A percentile compares a stretch with the other conserved stretches of the same genome.
Conservation (phyloP, 2,888 invertebrate genomes). For the Flexamia atlantica region DNA sequence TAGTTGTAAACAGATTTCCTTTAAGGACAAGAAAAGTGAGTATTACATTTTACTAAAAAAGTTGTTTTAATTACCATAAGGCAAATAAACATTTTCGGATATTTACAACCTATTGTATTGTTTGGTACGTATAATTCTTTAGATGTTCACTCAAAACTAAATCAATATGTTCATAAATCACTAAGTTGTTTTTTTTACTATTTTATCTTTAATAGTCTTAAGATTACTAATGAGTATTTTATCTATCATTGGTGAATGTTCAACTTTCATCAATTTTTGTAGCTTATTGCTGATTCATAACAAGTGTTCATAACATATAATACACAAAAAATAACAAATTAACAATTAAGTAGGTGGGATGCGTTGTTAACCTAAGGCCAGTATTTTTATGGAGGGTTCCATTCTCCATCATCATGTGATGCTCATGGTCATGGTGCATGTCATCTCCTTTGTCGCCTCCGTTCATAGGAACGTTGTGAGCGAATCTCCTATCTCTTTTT, state of each 20-base stretch:
- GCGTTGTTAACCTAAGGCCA: slow-evolving; percentile 7
- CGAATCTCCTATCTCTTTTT: slow-evolving; percentile 65
- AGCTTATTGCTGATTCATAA: not conserved
- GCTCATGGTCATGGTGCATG: slow-evolving; percentile 54
- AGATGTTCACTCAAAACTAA: too few relatives aligned
- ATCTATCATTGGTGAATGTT: not conserved
- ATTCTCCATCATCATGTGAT: slow-evolving; percentile 18
- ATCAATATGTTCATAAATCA: too few relatives aligned
- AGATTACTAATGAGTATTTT: slow-evolving; percentile 6
- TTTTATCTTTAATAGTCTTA: not conserved
- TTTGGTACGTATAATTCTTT: too few relatives aligned
- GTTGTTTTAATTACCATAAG: too few relatives aligned
- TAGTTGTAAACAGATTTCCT: too few relatives aligned
- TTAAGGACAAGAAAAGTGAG: too few relatives aligned
- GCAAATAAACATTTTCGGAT: too few relatives aligned
- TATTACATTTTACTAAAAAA: too few relatives aligned
- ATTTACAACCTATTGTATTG: too few relatives aligned
- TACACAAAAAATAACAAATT: slow-evolving; percentile 39
- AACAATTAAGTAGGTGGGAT: slow-evolving; percentile 19
- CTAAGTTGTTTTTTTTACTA: not conserved
- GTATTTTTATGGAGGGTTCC: not conserved
- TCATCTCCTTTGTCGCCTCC: slow-evolving; percentile 66
- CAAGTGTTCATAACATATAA: slow-evolving; percentile 19
- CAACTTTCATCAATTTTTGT: too few relatives aligned
- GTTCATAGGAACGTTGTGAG: slow-evolving; percentile 70